Base-by-base conservation (phyloP, 2,797 vertebrate genomes). In the Kryptopterus vitreolus region DNA sequence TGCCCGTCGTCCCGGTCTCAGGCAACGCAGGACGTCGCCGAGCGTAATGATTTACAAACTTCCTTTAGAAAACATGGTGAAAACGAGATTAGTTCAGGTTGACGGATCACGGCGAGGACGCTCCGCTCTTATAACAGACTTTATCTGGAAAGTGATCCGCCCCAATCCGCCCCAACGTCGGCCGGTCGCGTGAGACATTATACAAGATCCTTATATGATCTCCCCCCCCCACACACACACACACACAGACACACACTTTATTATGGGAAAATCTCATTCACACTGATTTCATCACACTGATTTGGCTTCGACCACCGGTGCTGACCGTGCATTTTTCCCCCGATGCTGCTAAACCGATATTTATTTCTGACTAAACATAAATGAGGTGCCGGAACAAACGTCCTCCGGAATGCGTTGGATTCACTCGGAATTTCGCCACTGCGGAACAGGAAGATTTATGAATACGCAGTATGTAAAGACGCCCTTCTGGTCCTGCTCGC, bases 11-110 rank as follows among this genome's bases (percentile, higher is more conserved):
- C 22, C 53, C 72, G 75, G 63, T n/a, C 43, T 48, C 74, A 76
- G 48, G 80, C 55, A 69, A n/a, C 38, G 59, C 58, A 53, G 57
- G 24, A 62, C 76, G 57, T 59, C n/a, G 12, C 59, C 61, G 76
- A 79, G 71, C 65, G 48, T 46, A 63, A 77, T 78, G 55, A 74
- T 79, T 81, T 79, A 81, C 75, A 76, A 24, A 43, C 22, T 75
- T 83, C 77, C 62, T 80, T 33, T 46, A 26, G 77, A 72, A 83
- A 80, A 82, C 69, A 52, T 58, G 74, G 13, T 13, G 15, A 68
- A 80, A n/a, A 85, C 31, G 20, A 69, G 3, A 82, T 78, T 83
- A 77, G 70, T 50, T 10, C 35, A 33, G 12, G 31, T 53, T 75
- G 76, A 77, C 66, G 58, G 61, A 70, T 73, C 46, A 62, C n/a